Conservation (phyloP, 2,797 vertebrate genomes). For the Sylvilagus floridanus region DNA sequence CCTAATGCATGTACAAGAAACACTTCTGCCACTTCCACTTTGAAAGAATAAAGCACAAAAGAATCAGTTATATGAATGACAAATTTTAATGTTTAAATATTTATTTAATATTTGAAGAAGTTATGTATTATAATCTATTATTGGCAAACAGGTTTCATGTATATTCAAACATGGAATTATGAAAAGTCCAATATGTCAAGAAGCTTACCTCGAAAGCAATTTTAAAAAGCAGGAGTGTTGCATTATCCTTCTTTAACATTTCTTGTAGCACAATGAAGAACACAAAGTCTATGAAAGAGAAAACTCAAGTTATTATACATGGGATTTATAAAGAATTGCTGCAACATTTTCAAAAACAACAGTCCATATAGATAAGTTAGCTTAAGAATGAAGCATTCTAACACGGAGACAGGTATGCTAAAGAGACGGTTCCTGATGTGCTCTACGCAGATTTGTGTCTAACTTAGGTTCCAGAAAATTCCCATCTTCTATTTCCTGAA, state of each 20-base stretch:
- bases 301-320: background rate
- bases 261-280: background rate
- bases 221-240: background rate
- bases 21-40: background rate
- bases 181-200: background rate
- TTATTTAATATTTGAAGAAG: background rate
- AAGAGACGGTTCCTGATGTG: background rate
- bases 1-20: background rate
- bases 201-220: background rate
- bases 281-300: background rate
- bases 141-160: background rate
- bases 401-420: background rate
- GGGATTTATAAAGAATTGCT: background rate
- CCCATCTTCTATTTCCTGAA: background rate
- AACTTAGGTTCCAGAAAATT: background rate
- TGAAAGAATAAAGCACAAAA: background rate
- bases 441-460: background rate
- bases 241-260: background rate
- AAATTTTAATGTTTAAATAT: background rate
- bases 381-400: background rate
- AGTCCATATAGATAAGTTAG: background rate
- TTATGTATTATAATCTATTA: background rate
- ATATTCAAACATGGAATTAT: background rate
- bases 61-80: background rate
- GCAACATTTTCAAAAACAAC: background rate